These are phyloP conservation scores for Diplazon laetatorius DNA, from an alignment of 2,888 invertebrate species.

Conservation along the genomic window DNA sequence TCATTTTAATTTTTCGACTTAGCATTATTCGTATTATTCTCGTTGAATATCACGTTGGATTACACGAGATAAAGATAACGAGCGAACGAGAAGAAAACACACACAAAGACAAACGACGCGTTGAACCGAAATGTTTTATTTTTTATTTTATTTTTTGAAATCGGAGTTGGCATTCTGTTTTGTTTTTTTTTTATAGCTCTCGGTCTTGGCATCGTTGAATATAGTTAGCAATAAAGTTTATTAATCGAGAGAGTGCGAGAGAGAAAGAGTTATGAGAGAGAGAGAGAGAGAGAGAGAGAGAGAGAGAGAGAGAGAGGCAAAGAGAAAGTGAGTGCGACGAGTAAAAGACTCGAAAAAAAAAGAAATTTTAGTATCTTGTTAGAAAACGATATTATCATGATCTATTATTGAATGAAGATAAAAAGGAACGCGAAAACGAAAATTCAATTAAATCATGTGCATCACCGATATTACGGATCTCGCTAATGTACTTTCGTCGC, in stretches of 20 bases:
- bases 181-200: slow-evolving; percentile 46
- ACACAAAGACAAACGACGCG: slow-evolving; percentile 15
- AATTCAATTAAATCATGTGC: slow-evolving; percentile 27
- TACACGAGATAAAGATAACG: slow-evolving; percentile 16
- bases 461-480: slow-evolving; percentile 47
- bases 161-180: slow-evolving; percentile 43
- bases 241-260: slow-evolving; percentile 24
- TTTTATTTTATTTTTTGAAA: slow-evolving; percentile 48
- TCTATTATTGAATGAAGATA: slow-evolving; percentile 16
- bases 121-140: slow-evolving; percentile 54
- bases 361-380: slow-evolving; percentile 29
- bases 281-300: slow-evolving; percentile 5
- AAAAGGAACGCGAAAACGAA: slow-evolving; percentile 1
- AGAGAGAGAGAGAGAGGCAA: slow-evolving; percentile 5
- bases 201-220: slow-evolving; percentile 59
- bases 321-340: slow-evolving; percentile 19
- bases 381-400: slow-evolving; percentile 43
- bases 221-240: slow-evolving; percentile 60
- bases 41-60: slow-evolving; percentile 53
- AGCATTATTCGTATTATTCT: slow-evolving; percentile 52
- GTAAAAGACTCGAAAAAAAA: slow-evolving; percentile 18
- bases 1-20: slow-evolving; percentile 54
- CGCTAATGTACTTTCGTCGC: slow-evolving; percentile 64
- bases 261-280: not conserved
- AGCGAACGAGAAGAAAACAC: not conserved